phyloP scores from a whole-genome alignment of 2,113 vertebrate genomes.

The Sceloporus undulatus region DNA sequence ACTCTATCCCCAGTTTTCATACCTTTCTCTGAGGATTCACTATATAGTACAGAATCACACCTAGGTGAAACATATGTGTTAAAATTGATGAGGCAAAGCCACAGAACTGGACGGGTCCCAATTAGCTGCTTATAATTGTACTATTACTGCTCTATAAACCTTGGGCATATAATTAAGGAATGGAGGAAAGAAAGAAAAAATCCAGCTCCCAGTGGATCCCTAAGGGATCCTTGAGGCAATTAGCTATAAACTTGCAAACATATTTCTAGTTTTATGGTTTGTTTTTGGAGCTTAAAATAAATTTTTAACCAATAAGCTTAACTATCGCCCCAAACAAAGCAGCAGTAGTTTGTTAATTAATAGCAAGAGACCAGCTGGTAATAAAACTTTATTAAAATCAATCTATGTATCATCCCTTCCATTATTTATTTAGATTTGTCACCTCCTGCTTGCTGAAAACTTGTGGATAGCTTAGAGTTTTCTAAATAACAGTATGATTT shows the following conservation, averaged over 20 bases:
- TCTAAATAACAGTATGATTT: neutral
- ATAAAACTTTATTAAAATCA: slow-evolving; percentile 41
- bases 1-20: too few relatives aligned
- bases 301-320: slow-evolving; percentile 74
- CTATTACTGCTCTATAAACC: slow-evolving; percentile 63
- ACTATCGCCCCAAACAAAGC: slow-evolving; percentile 68
- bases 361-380: slow-evolving; percentile 37
- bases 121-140: slow-evolving; percentile 39
- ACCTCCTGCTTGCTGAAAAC: neutral
- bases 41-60: neutral
- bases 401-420: neutral
- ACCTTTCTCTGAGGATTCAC: too few relatives aligned
- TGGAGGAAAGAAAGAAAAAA: slow-evolving; percentile 59
- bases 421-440: slow-evolving; percentile 7
- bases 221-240: slow-evolving; percentile 69
- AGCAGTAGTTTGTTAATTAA: slow-evolving; percentile 69
- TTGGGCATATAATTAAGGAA: slow-evolving; percentile 62
- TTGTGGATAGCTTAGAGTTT: neutral
- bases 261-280: slow-evolving; percentile 69
- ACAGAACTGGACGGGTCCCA: neutral
- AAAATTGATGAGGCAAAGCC: neutral
- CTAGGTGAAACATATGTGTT: neutral
- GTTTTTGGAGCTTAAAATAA: slow-evolving; percentile 69
- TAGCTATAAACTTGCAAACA: slow-evolving; percentile 69
- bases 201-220: slow-evolving; percentile 68